Percentiles rank a stretch among this genome's conserved stretches.
These are phyloP conservation scores for Papilio gigon DNA, from an alignment of 2,888 invertebrate genomes.

Conservation along the genomic window DNA sequence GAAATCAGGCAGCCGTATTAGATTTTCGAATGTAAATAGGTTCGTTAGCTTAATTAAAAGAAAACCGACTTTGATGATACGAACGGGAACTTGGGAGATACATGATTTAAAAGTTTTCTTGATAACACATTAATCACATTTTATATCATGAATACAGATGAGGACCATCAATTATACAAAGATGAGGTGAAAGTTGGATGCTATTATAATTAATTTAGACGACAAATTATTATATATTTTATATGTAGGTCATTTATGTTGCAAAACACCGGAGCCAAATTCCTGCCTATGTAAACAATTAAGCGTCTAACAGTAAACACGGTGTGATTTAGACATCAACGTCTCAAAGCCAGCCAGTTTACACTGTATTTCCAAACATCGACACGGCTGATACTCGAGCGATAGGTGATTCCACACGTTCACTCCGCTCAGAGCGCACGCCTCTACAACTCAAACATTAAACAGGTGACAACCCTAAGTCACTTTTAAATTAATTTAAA, in stretches of 20 bases:
- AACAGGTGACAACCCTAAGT: conserved; percentile 31
- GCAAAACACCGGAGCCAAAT: conserved; percentile 53
- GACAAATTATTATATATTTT: background rate
- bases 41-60: conserved; percentile 37
- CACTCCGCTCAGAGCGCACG: conserved; percentile 71
- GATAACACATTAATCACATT: conserved; percentile 23
- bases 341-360: conserved; percentile 56
- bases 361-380: conserved; percentile 42
- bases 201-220: conserved; percentile 24
- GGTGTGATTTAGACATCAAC: conserved; percentile 67
- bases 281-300: conserved; percentile 56
- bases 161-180: conserved; percentile 23
- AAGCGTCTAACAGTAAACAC: conserved; percentile 55
- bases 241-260: conserved; percentile 33
- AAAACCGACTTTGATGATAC: conserved; percentile 31
- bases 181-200: conserved; percentile 27
- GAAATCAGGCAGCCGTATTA: conserved; percentile 21
- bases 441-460: conserved; percentile 47
- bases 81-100: conserved; percentile 11
- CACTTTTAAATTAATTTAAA: conserved; percentile 19
- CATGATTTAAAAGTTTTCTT: conserved; percentile 14
- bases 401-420: conserved; percentile 50
- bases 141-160: conserved; percentile 31
- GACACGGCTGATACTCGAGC: conserved; percentile 35
- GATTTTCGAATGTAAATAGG: conserved; percentile 28